Evolutionary conservation across 2,113 vertebrate genomes (phyloP), one percentile per base, ranked within the genome.

Genomic region (Leucopternis melanops): DNA sequence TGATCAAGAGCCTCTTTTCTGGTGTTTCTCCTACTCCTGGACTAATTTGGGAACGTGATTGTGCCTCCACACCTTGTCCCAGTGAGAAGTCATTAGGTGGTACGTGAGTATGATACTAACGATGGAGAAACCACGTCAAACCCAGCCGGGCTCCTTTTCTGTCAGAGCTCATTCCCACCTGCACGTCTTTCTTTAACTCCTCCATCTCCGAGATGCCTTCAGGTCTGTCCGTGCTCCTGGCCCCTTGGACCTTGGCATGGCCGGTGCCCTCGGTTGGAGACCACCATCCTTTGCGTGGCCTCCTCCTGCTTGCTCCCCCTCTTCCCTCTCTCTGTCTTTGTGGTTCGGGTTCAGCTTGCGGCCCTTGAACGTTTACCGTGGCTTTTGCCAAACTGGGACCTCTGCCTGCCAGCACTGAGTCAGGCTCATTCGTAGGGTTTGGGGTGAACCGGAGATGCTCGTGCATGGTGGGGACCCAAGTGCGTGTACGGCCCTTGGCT

Each of bases 351-450:
- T 65, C 66, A 29, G 58, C 66, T 65, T 58, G 34, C 20, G 67
- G 32, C 34, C 34, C 66, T 23, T 8, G 13, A 79, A 66, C 15
- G 2, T 59, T 59, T 40, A 25, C 27, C 19, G 59, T 17, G 67
- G 45, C 50, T 42, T 59, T 66, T 40, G 23, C 47, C 45, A n/a
- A 8, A 32, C n/a, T 32, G 1, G 0, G 36, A 54, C 11, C 17
- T 86, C 31, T 1, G 2, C 36, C n/a, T 62, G 31, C 38, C 3
- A 7, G 16, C 10, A 1, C 40, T 3, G 40, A 34, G 15, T 54
- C 11, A 14, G 59, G 44, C 38, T 80, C 38, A 3, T 31, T 22
- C 0, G 2, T 26, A 40, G 69, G 10, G 11, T 36, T 40, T 74
- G 47, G 31, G 16, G 14, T 10, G 62, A 58, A 50, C 36, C 13